Conservation (phyloP, 2,113 vertebrate species). For the Chamaetylas fuelleborni region DNA sequence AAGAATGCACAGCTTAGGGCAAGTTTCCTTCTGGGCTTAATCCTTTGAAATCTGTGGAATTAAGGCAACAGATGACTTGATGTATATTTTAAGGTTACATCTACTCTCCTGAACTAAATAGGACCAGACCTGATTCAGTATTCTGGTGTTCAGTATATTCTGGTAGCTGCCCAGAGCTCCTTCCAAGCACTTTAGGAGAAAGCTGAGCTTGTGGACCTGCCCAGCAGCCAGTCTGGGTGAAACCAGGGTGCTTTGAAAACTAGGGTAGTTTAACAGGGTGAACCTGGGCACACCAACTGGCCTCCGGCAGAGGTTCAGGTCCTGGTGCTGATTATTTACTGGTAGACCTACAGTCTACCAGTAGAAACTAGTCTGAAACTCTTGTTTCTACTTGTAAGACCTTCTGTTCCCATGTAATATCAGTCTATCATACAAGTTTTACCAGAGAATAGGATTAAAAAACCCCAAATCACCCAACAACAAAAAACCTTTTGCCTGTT, state of each 20-base stretch:
- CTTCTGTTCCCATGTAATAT: not conserved
- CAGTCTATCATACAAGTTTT: not conserved
- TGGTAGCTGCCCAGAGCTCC: accelerated
- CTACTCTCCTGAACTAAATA: not conserved
- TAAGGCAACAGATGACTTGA: constrained; percentile 43
- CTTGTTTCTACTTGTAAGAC: not conserved
- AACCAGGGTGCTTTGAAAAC: not conserved
- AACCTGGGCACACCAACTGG: not conserved
- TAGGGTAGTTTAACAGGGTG: not conserved
- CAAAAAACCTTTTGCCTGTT: not conserved
- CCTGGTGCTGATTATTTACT: not conserved
- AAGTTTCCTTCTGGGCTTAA: constrained; percentile 50
- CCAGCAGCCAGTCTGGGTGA: not conserved
- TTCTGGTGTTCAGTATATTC: too few relatives aligned
- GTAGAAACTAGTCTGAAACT: too few relatives aligned
- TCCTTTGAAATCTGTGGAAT: constrained; percentile 53
- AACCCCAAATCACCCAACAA: not conserved
- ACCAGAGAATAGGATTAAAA: not conserved
- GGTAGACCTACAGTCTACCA: not conserved
- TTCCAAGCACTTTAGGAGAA: not conserved
- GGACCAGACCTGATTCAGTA: not conserved
- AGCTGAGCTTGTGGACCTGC: not conserved
- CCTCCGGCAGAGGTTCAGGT: not conserved
- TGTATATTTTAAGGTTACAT: not conserved
- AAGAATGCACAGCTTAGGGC: constrained; percentile 49